These are phyloP conservation scores for Rhagophthalmus giganteus DNA, from an alignment of 2,888 invertebrate species.

Conservation along the genomic window DNA sequence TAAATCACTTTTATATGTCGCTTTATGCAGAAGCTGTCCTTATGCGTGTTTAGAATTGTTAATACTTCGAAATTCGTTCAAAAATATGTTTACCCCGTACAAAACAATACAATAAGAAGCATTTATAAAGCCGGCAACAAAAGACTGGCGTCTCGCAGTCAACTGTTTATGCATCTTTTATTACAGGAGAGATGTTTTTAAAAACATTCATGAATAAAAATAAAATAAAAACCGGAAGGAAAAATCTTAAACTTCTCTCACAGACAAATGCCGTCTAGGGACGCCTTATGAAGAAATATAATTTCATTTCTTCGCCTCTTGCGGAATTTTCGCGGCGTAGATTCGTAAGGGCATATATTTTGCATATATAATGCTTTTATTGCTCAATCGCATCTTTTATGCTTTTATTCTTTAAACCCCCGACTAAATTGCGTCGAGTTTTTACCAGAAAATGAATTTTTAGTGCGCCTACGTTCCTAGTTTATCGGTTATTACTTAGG, in stretches of 20 bases:
- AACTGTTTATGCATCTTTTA: slow-evolving; percentile 43
- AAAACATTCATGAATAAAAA: slow-evolving; percentile 49
- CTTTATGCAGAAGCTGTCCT: slow-evolving; percentile 1
- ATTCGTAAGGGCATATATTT: slow-evolving; percentile 45
- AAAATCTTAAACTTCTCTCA: slow-evolving; percentile 44
- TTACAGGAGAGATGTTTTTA: slow-evolving; percentile 38
- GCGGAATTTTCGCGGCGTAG: slow-evolving; percentile 42
- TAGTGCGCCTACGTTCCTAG: neutral
- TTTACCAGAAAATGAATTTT: slow-evolving; percentile 21
- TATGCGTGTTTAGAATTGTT: slow-evolving; percentile 9
- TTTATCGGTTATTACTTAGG: neutral
- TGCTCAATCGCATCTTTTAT: slow-evolving; percentile 31
- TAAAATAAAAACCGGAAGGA: slow-evolving; percentile 45
- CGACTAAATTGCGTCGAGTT: slow-evolving; percentile 19
- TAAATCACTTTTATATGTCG: slow-evolving; percentile 21
- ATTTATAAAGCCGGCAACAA: slow-evolving; percentile 27
- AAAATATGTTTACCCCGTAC: slow-evolving; percentile 20
- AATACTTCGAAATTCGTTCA: slow-evolving; percentile 11
- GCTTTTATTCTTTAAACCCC: slow-evolving; percentile 23
- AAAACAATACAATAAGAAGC: slow-evolving; percentile 30
- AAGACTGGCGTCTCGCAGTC: slow-evolving; percentile 27
- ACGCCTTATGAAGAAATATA: slow-evolving; percentile 49
- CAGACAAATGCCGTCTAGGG: slow-evolving; percentile 48
- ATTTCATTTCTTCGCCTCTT: slow-evolving; percentile 46
- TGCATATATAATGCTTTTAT: slow-evolving; percentile 47